Conservation (phyloP, 35 echinoderm and acorn worm genomes). For the Eucidaris tribuloides region DNA sequence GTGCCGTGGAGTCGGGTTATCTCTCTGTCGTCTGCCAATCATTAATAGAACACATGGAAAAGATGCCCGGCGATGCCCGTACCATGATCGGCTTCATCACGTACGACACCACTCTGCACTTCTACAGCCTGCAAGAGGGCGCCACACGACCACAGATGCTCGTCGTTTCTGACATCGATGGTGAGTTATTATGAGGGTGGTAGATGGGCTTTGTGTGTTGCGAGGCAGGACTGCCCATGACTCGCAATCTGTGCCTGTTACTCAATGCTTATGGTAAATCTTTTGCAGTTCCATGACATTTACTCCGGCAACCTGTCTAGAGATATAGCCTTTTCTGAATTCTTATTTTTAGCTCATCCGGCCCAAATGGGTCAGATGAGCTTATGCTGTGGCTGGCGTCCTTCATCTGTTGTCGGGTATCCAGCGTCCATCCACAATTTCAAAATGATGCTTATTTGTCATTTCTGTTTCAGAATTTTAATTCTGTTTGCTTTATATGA, state of each 20-base stretch:
- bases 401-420: no score
- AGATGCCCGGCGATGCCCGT: constrained; percentile 87
- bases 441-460: no score
- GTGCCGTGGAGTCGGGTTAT: constrained; percentile 90
- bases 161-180: constrained; percentile 91
- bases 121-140: constrained; percentile 92
- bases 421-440: no score
- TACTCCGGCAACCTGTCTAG: background rate
- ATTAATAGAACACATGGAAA: constrained; percentile 70
- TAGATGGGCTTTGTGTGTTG: background rate
- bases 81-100: constrained; percentile 91
- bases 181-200: constrained; percentile 46
- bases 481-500: no score
- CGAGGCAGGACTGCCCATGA: background rate
- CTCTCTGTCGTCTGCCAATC: constrained; percentile 86
- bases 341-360: no score
- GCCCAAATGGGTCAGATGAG: no score
- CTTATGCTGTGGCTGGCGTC: no score
- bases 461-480: no score
- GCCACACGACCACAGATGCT: constrained; percentile 90
- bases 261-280: background rate
- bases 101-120: constrained; percentile 95
- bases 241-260: background rate
- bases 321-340: background rate
- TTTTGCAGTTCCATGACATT: background rate